phyloP scores from a whole-genome alignment of 2,113 vertebrate genomes.

The Trematocara stigmaticum region DNA sequence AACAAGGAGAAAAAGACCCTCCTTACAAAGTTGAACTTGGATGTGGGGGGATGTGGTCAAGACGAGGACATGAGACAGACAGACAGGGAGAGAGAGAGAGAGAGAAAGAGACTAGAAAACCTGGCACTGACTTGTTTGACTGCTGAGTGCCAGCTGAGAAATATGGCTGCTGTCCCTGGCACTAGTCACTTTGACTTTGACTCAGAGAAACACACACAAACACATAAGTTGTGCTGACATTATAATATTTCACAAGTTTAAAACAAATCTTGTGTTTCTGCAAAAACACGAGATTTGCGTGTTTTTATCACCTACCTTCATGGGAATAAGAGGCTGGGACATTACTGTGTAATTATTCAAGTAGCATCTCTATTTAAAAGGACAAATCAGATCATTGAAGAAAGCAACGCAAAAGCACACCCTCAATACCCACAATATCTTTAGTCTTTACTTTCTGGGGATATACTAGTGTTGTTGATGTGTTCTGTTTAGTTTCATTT shows the following conservation, averaged over 20 bases:
- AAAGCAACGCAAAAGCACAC: neutral
- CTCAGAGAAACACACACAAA: neutral
- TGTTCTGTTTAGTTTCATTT: neutral
- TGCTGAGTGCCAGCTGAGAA: conserved; percentile 26
- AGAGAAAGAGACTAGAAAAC: neutral
- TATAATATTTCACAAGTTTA: neutral
- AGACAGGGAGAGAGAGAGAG: neutral
- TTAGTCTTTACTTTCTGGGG: neutral
- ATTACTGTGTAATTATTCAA: neutral
- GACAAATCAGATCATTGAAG: neutral
- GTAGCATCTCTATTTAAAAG: neutral
- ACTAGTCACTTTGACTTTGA: conserved; percentile 25
- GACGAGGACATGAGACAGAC: neutral
- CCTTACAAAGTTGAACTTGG: conserved; percentile 1
- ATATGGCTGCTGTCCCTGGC: conserved; percentile 16
- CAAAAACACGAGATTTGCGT: fast-evolving
- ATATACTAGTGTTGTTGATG: neutral
- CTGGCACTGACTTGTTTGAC: conserved; percentile 16
- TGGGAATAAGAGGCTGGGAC: neutral
- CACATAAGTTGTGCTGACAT: neutral
- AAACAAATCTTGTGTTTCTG: neutral
- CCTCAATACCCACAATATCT: neutral
- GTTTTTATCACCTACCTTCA: neutral
- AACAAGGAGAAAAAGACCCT: neutral
- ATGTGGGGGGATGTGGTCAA: neutral